phyloP scores from a whole-genome alignment of 2,113 vertebrate genomes.

The Brachypodius melanocephalos region DNA sequence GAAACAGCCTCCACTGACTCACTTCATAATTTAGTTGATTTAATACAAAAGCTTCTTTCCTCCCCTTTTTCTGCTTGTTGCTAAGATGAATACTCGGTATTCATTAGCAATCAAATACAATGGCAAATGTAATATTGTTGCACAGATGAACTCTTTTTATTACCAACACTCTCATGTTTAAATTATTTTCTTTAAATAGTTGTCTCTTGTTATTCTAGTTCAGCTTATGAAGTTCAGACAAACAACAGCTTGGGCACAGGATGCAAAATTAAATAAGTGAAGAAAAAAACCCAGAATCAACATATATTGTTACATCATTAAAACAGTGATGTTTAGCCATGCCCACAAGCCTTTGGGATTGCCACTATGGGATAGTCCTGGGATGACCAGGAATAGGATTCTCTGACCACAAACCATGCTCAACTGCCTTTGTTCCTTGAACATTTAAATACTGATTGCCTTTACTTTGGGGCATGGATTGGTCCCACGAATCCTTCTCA shows the following conservation, averaged over 20 bases:
- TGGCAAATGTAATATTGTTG: conserved; percentile 59
- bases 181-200: conserved; percentile 69
- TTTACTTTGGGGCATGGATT: neutral
- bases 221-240: neutral
- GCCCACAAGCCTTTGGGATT: neutral
- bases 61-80: conserved; percentile 57
- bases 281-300: neutral
- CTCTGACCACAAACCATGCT: neutral
- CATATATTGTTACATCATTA: neutral
- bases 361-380: neutral
- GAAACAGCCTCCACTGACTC: conserved; percentile 66
- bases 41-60: conserved; percentile 66
- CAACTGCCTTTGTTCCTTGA: neutral
- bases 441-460: neutral
- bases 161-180: conserved; percentile 53
- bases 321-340: neutral
- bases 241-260: neutral
- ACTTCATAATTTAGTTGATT: conserved; percentile 71
- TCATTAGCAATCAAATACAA: conserved; percentile 73
- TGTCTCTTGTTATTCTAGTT: conserved; percentile 29
- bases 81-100: conserved; percentile 66
- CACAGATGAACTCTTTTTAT: conserved; percentile 57
- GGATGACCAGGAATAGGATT: neutral
- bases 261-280: neutral
- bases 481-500: neutral